A percentile compares a stretch with the other conserved stretches of the same genome.
Conservation (phyloP, 2,113 vertebrate genomes). For the Phalacrocorax brasilianus region DNA sequence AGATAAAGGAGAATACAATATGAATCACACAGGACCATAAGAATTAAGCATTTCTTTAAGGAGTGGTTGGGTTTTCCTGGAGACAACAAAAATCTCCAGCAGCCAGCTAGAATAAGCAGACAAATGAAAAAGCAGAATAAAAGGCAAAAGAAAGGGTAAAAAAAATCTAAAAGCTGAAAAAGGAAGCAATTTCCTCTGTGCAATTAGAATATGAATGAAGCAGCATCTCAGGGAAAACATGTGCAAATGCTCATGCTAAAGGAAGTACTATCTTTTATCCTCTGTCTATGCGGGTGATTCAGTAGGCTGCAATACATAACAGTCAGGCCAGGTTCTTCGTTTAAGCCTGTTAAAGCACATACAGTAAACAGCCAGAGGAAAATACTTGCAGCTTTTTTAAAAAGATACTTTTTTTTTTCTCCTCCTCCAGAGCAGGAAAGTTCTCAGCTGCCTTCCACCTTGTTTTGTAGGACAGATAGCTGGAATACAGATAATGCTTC, state of each 20-base stretch:
- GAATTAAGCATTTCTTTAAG: background rate
- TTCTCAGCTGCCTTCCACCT: background rate
- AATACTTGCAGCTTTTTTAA: background rate
- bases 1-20: background rate
- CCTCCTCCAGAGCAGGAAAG: background rate
- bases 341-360: background rate
- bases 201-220: background rate
- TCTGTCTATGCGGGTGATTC: background rate
- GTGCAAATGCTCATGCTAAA: background rate
- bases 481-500: background rate
- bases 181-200: background rate
- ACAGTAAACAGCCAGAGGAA: background rate
- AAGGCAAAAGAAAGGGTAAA: background rate
- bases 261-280: background rate
- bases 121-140: background rate
- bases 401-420: background rate
- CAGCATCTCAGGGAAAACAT: background rate
- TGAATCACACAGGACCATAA: background rate
- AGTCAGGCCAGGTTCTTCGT: background rate
- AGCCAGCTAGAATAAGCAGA: background rate
- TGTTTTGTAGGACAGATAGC: background rate
- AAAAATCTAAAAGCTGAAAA: background rate
- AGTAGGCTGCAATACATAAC: background rate
- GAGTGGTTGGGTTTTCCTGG: background rate
- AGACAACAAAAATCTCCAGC: background rate